Percentiles rank a stretch among this genome's conserved stretches.
Conservation (phyloP, 2,113 vertebrate genomes). For the Ivindomyrus marchei region DNA sequence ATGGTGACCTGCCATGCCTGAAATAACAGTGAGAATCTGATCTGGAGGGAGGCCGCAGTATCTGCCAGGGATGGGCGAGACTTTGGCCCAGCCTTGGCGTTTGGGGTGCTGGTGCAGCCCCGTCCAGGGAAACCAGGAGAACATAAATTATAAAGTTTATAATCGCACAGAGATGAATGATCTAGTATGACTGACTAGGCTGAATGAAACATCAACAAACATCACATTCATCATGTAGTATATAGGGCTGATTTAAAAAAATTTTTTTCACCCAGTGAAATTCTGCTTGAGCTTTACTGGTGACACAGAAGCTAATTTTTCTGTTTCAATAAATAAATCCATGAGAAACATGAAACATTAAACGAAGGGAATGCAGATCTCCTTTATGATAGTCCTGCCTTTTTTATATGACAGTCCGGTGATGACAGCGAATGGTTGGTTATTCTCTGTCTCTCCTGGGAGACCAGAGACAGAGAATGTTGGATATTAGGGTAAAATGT, state of each 20-base stretch:
- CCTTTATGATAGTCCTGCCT: not conserved
- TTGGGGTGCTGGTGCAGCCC: not conserved
- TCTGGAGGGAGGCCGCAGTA: not conserved
- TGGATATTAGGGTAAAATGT: not conserved
- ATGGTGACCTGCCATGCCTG: not conserved
- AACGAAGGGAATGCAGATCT: not conserved
- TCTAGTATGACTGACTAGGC: not conserved
- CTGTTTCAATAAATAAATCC: not conserved
- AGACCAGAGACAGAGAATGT: not conserved
- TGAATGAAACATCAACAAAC: not conserved
- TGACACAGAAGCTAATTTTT: not conserved
- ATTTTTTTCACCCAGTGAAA: not conserved
- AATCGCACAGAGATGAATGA: not conserved
- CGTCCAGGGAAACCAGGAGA: not conserved
- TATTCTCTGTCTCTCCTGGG: not conserved
- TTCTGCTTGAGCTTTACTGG: not conserved
- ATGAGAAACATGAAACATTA: not conserved
- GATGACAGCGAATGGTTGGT: not conserved
- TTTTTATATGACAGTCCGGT: not conserved
- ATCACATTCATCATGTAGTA: not conserved
- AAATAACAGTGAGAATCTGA: constrained; percentile 11
- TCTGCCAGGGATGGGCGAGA: not conserved
- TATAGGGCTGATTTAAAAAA: not conserved
- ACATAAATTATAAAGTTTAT: constrained; percentile 2
- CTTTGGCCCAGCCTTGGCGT: not conserved